Base-by-base conservation (phyloP, 2,797 vertebrate genomes). In the Neopelma chrysocephalum region DNA sequence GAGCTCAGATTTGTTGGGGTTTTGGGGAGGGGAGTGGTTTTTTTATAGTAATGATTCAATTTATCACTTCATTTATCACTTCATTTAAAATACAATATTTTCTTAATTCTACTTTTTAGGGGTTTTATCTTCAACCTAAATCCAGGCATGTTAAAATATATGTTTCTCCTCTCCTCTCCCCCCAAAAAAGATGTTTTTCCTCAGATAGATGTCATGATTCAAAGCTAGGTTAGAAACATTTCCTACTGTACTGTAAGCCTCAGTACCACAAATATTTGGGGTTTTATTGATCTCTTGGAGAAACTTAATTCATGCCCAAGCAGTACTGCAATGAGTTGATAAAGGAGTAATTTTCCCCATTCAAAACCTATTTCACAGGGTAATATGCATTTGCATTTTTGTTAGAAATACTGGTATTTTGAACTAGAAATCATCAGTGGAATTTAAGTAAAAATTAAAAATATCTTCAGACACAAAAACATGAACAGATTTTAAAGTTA, bases 101-200 rank as follows among this genome's bases (percentile, higher is more conserved):
- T 80, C 31, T 51, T 42, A 51, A 77, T 82, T 48, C 5, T n/a
- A 10, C 0, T 11, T 47, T 40, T 62, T 11, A 1, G 0, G 1
- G 1, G 1, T 43, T 42, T 66, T 10, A 45, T 4, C 9, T 70
- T 77, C 45, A 76, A 5, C 13, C 27, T 80, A 80, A 82, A 66
- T 34, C 6, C 8, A 73, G 45, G 3, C 36, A 51, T 21, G 14
- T 36, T 70, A 48, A 85, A 87, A 77, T 14, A 2, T 12, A 7
- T 51, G 12, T 31, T 76, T 68, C 8, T 56, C 17, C 19, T 73
- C 11, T 78, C 21, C 50, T 15, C 8, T 2, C 26, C 31, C 2
- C 2, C 4, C 13, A 5, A 15, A 50, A 40, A 1, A 64, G 4
- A 18, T 23, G 2, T 2, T 3, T 40, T 40, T 40, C 38, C 38